Conservation (phyloP, 2,113 vertebrate genomes). For the Malurus elegans region DNA sequence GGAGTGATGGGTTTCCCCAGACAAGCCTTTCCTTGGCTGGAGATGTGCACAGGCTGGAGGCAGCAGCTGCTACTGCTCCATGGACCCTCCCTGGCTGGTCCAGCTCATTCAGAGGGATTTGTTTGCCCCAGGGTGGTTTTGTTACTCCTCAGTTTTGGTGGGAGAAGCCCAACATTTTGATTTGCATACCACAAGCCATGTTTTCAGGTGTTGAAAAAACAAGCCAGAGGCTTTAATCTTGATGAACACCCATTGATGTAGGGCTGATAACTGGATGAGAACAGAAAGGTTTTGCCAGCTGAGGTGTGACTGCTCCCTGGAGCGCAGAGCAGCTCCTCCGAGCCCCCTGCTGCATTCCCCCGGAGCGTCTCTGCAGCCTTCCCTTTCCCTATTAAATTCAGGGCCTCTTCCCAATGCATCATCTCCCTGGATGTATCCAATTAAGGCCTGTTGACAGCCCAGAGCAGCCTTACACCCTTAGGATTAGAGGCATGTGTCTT, state of each 20-base stretch:
- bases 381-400: background rate
- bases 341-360: background rate
- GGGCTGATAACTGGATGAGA: background rate
- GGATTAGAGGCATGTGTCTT: slow-evolving; percentile 47
- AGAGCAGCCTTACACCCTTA: background rate
- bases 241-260: fast-evolving
- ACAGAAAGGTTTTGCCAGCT: background rate
- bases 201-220: background rate
- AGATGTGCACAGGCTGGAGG: background rate
- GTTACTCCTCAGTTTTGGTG: background rate
- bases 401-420: background rate
- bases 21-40: background rate
- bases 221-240: background rate
- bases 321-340: background rate
- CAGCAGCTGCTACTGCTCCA: background rate
- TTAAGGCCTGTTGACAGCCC: slow-evolving; percentile 15
- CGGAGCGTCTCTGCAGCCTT: background rate
- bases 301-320: background rate
- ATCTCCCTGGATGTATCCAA: slow-evolving; percentile 33
- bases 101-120: background rate
- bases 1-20: background rate
- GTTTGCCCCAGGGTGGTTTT: fast-evolving
- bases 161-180: background rate
- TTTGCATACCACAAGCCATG: background rate
- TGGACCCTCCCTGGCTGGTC: background rate